Base-by-base conservation (phyloP, 2,113 vertebrate genomes). In the Puntigrus tetrazona region DNA sequence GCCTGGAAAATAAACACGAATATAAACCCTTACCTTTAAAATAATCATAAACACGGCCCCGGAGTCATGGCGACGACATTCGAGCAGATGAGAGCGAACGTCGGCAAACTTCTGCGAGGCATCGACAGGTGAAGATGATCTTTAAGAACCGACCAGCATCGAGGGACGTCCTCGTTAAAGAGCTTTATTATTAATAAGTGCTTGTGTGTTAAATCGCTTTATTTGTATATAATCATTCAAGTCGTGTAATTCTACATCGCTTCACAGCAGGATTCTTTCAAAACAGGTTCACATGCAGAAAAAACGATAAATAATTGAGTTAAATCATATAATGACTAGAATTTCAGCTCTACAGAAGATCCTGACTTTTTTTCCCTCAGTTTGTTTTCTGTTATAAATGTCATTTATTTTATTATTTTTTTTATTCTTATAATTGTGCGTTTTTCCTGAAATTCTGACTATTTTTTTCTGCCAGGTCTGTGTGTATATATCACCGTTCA, bases 71-170 rank as follows among this genome's bases (percentile, higher is more conserved):
- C 95, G 4, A 91, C 95, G 86, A 89, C 96, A 70, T 94, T 97
- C 85, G 96, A 98, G 87, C 96, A 97, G 90, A 97, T 98, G 96
- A 93, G 96, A 88, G 95, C 96, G 20, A 98, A 96, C 87, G 97
- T 98, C 84, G 96, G 95, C 29, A 95, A 96, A 81, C 93, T 98
- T 41, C 92, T 98, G 38, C 94, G 96, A 29, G 97, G 97, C 5
- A 98, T 98, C 90, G 97, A 98, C 90, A 95, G 97, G 97, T 98
- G 83, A 43, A 50, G 22, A 47, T 14, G 1, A n/a, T 27, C 45
- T 25, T 6, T 18, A 16, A 27, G 27, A 16, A 41, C 36, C 0
- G 16, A n/a, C 2, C 10, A 31, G 4, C 31, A 0, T 31, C 31
- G 22, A 27, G 7, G 8, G 3, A 8, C 9, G 31, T 9, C 65